Base-by-base conservation (phyloP, 1,140 invertebrate genomes). In the Saccostrea echinata region DNA sequence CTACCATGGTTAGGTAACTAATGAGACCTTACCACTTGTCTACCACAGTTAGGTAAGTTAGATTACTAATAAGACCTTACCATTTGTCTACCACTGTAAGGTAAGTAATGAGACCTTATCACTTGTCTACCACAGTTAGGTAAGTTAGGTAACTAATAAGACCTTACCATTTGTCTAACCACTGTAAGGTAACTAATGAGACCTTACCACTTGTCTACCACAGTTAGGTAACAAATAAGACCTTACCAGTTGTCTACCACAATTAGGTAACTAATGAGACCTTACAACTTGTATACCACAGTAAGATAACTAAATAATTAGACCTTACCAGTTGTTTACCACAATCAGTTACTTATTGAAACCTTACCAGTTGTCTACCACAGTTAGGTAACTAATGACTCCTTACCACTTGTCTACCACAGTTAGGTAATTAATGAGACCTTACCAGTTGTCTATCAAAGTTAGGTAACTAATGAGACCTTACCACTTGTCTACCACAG, bases 51-150 rank as follows among this genome's bases (percentile, higher is more conserved):
- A 43, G 6, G n/a, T 43, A 43, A 43, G 52, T 52, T 8, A 52
- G 4, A 52, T 52, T 12, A 52, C 52, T 6, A 57, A 57, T 57
- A 12, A 57, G 21, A 21, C 13, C 55, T 57, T 57, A 11, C 13
- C 13, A 57, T 8, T 21, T 57, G 13, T 18, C 55, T 21, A 52
- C 12, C 52, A 98, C 96, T 84, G 97, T 97, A n/a, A n/a, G n/a
- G n/a, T n/a, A n/a, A n/a, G n/a, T n/a, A n/a, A n/a, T n/a, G n/a
- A n/a, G n/a, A n/a, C n/a, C n/a, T n/a, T n/a, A n/a, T n/a, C n/a
- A n/a, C n/a, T n/a, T n/a, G n/a, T n/a, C n/a, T n/a, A 43, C n/a
- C n/a, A n/a, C n/a, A n/a, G n/a, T n/a, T 43, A 8, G 1, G 43
- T 43, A n/a, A n/a, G n/a, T n/a, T n/a, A n/a, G n/a, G n/a, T n/a